These are phyloP conservation scores for Prionailurus bengalensis DNA, from an alignment of 2,113 vertebrate genomes.

Conservation along the genomic window DNA sequence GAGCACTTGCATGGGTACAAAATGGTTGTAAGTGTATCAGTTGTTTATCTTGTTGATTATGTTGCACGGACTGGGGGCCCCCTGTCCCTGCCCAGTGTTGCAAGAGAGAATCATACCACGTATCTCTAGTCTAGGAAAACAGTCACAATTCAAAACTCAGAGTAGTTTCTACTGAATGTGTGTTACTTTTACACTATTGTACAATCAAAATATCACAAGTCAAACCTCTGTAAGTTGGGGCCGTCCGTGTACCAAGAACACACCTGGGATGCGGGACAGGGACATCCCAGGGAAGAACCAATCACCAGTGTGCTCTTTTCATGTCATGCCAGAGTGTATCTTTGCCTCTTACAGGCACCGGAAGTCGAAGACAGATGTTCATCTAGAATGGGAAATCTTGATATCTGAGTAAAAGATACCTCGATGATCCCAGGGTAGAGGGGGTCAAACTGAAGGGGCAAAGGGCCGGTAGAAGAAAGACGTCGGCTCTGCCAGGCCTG, in stretches of 20 bases:
- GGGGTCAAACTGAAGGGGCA: not conserved
- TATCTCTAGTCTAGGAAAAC: not conserved
- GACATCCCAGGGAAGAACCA: not conserved
- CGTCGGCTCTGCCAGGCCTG: fast-evolving
- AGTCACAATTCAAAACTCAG: not conserved
- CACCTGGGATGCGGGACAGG: fast-evolving
- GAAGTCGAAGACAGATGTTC: not conserved
- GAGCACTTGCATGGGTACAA: not conserved
- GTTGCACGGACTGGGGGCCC: too few species aligned
- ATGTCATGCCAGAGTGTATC: not conserved
- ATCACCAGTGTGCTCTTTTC: not conserved
- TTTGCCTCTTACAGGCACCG: not conserved
- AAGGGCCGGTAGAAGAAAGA: not conserved
- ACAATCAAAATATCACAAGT: not conserved
- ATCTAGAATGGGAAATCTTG: not conserved
- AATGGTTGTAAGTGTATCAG: not conserved
- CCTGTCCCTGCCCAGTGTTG: too few species aligned
- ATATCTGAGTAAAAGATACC: not conserved
- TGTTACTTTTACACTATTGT: not conserved
- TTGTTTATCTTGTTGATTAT: not conserved
- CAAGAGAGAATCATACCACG: not conserved
- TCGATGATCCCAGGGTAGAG: not conserved
- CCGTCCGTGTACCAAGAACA: not conserved
- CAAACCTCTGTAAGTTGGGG: not conserved
- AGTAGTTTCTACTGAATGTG: not conserved